Evolutionary conservation across 2,888 invertebrate species (phyloP), one percentile per base, ranked within the genome.

Genomic region (Troglohyphantes excavatus): DNA sequence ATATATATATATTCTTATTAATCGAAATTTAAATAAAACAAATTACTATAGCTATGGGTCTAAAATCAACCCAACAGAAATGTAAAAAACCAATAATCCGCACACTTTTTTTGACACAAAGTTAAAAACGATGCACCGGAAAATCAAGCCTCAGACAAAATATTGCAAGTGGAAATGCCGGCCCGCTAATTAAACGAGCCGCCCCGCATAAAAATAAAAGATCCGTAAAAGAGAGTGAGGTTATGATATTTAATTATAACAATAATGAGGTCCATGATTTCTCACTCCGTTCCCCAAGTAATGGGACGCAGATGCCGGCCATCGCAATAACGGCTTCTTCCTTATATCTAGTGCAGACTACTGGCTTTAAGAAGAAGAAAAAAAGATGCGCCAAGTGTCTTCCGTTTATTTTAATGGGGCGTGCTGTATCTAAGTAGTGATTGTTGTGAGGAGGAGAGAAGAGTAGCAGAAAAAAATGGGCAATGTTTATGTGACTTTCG

Each of bases 401-500:
- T 82, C 82, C 61, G 59, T 53, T 70, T 59, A 29, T n/a, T 61
- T 82, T 82, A 82, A 82, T 70, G 70, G 82, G 59, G 59, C 39
- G 33, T 70, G 23, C 70, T 21, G 59, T 68, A 59, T 70, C 59
- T 59, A 82, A 82, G 82, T 61, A 82, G 70, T 19, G 76, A 33
- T 39, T 70, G 65, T 46, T 46, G 65, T 82, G 39, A n/a, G 67
- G 67, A n/a, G 19, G 67, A 19, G 26, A 33, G 79, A 65, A 43
- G 78, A 63, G n/a, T 21, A 68, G 27, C 43, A 29, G 43, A 82
- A 43, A 70, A 29, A 39, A 82, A 70, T 21, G 33, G 23, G 23
- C 46, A 59, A 82, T 82, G 82, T 68, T 82, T 82, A 82, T 70
- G 82, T 59, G 70, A 27, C 59, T 82, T 70, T 82, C 70, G 82